Evolutionary conservation across 2,888 invertebrate species (phyloP).

Genomic region (Asteroscopus sphinx): DNA sequence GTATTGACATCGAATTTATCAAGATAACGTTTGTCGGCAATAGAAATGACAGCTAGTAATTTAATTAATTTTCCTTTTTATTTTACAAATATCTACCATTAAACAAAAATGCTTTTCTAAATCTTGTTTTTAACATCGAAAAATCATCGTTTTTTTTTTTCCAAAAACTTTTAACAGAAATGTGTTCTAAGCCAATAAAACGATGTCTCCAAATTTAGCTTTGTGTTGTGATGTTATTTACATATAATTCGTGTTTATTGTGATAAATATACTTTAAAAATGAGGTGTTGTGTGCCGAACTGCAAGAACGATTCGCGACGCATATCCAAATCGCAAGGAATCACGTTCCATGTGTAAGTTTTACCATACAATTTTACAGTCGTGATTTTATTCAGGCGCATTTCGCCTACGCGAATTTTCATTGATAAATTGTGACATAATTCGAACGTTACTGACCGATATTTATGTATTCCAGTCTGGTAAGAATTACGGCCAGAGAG

Average conservation of each 20-base stretch:
- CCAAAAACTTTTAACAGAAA: constrained; percentile 4
- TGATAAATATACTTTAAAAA: constrained; percentile 56
- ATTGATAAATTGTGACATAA: not conserved
- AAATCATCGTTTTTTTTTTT: constrained; percentile 3
- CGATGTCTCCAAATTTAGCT: constrained; percentile 2
- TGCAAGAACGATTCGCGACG: constrained; percentile 80
- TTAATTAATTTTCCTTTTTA: constrained; percentile 20
- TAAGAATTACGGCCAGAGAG: too few relatives aligned
- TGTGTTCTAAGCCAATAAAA: constrained; percentile 11
- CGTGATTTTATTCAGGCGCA: not conserved
- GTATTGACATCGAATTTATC: constrained; percentile 8
- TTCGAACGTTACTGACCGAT: not conserved
- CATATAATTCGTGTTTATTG: constrained; percentile 20
- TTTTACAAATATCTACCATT: constrained; percentile 1
- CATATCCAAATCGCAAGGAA: constrained; percentile 76
- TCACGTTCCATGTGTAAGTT: constrained; percentile 83
- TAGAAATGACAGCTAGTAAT: constrained; percentile 30
- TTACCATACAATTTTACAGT: not conserved
- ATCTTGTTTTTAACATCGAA: not conserved
- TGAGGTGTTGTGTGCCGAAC: constrained; percentile 78
- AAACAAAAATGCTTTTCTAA: not conserved
- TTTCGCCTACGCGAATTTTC: constrained; percentile 9
- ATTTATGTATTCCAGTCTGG: not conserved
- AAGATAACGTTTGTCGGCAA: constrained; percentile 23
- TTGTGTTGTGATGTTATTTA: constrained; percentile 2